These are phyloP conservation scores for Murina feae DNA, from an alignment of 2,113 vertebrate species.

Conservation along the genomic window DNA sequence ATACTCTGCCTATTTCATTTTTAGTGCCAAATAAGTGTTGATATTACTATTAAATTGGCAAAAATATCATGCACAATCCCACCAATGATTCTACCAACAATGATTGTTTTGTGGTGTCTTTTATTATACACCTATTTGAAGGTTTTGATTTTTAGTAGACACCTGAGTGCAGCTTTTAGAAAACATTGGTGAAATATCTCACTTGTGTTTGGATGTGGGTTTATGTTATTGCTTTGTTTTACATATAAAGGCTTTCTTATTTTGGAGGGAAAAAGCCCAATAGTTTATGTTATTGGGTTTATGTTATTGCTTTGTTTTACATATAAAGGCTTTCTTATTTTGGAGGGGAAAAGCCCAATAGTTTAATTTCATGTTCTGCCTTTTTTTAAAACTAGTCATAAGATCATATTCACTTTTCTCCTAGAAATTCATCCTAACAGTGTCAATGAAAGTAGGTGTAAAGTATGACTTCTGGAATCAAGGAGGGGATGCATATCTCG, in stretches of 20 bases:
- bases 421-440: not conserved
- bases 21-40: not conserved
- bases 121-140: not conserved
- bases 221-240: not conserved
- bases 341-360: not conserved
- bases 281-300: no score
- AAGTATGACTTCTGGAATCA: not conserved
- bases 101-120: not conserved
- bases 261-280: not conserved
- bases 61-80: not conserved
- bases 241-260: not conserved
- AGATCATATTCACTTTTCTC: not conserved
- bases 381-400: not conserved
- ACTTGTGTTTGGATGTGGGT: not conserved
- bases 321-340: not conserved
- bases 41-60: not conserved
- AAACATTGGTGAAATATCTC: not conserved
- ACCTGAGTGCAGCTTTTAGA: not conserved
- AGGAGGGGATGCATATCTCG: not conserved
- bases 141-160: not conserved
- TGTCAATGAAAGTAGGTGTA: not conserved
- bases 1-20: not conserved
- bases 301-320: not conserved
- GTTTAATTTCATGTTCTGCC: not conserved
- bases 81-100: not conserved